Evolutionary conservation across 2,888 invertebrate genomes (phyloP).

Genomic region (Macrophya alboannulata): DNA sequence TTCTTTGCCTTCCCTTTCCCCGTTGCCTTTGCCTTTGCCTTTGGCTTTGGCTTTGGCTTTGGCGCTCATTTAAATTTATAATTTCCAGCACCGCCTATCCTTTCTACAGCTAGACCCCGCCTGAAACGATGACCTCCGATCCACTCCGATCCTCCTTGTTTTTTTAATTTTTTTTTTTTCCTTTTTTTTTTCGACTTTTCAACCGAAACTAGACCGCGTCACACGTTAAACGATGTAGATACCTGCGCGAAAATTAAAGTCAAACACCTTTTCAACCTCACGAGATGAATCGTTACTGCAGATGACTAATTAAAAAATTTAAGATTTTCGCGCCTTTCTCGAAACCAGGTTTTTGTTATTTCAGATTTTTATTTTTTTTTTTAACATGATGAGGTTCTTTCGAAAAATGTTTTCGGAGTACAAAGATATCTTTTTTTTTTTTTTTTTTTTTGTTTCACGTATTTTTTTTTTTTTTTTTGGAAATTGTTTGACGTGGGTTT

Average conservation of each 20-base stretch:
- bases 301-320: neutral
- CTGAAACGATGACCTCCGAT: slow-evolving; percentile 15
- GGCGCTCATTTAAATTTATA: slow-evolving; percentile 55
- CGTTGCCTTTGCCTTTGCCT: neutral
- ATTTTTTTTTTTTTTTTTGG: neutral
- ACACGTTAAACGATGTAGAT: neutral
- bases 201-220: neutral
- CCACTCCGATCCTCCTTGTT: neutral
- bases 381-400: neutral
- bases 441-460: neutral
- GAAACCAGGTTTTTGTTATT: neutral
- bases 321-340: neutral
- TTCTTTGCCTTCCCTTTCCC: neutral
- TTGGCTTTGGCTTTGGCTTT: slow-evolving; percentile 27
- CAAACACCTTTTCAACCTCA: neutral
- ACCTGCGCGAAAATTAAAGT: neutral
- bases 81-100: slow-evolving; percentile 46
- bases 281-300: neutral
- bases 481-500: slow-evolving; percentile 10
- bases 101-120: neutral
- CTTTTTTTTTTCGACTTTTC: neutral
- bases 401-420: neutral
- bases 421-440: neutral
- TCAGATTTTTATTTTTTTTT: neutral
- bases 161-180: neutral